Evolutionary conservation across 2,888 invertebrate species (phyloP).

Genomic region (Idaea dimidiata): DNA sequence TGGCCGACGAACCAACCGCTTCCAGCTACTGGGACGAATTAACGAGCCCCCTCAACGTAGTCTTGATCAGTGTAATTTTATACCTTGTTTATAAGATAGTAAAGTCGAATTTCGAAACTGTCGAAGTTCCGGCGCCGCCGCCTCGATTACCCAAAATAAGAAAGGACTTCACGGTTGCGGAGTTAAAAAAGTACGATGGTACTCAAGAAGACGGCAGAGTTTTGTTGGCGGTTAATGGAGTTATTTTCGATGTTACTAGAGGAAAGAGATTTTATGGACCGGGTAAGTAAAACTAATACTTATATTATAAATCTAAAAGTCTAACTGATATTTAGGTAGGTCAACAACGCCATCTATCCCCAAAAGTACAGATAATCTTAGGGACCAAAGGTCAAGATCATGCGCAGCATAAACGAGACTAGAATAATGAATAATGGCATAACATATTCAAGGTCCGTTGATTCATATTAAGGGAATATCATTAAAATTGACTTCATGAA

Average conservation of each 20-base stretch:
- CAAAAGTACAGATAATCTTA: background rate
- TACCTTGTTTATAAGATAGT: conserved; percentile 84
- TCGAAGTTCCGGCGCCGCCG: conserved; percentile 61
- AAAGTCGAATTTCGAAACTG: conserved; percentile 68
- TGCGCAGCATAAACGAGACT: conserved; percentile 14
- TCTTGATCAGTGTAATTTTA: conserved; percentile 61
- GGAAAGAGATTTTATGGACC: conserved; percentile 96
- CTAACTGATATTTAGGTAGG: background rate
- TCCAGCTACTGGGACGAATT: conserved; percentile 69
- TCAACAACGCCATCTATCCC: background rate
- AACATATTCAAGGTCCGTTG: background rate
- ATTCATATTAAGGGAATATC: background rate
- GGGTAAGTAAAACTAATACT: conserved; percentile 80
- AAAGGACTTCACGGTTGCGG: conserved; percentile 93
- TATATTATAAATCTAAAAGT: conserved; percentile 5
- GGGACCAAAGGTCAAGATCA: conserved; percentile 27
- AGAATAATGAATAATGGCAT: background rate
- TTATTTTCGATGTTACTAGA: conserved; percentile 95
- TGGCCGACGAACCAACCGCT: conserved; percentile 36
- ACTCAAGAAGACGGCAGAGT: conserved; percentile 92
- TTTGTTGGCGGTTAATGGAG: conserved; percentile 95
- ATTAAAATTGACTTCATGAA: background rate
- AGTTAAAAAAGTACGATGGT: conserved; percentile 92
- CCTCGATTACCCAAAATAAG: conserved; percentile 89
- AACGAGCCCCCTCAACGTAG: conserved; percentile 66